These are phyloP conservation scores for Hyperoplus immaculatus DNA, from an alignment of 2,797 vertebrate species.

Conservation along the genomic window DNA sequence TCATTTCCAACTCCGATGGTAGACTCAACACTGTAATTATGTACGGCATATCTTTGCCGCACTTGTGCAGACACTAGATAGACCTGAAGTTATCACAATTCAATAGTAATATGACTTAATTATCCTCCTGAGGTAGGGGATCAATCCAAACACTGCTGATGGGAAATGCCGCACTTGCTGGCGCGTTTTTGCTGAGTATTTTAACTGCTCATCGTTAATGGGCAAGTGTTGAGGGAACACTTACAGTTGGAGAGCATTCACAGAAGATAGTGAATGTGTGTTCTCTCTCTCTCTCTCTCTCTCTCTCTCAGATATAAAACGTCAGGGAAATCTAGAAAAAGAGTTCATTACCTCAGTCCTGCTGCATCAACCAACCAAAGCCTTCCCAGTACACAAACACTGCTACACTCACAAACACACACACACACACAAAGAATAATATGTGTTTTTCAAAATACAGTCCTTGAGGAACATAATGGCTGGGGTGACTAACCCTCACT, in stretches of 20 bases:
- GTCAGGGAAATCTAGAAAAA: slow-evolving; percentile 48
- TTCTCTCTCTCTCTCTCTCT: not conserved
- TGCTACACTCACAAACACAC: no score
- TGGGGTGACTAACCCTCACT: slow-evolving; percentile 73
- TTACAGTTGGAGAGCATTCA: slow-evolving; percentile 46
- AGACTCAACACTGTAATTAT: slow-evolving; percentile 41
- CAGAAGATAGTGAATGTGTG: slow-evolving; percentile 33
- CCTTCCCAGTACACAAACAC: no score
- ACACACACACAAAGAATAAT: slow-evolving; percentile 27
- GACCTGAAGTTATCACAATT: slow-evolving; percentile 65
- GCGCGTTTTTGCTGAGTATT: slow-evolving; percentile 64
- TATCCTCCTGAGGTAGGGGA: slow-evolving; percentile 73
- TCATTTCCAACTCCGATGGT: slow-evolving; percentile 57
- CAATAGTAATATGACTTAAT: slow-evolving; percentile 80
- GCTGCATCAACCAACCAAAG: slow-evolving; percentile 13
- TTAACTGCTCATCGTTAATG: slow-evolving; percentile 64
- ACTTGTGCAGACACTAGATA: slow-evolving; percentile 47
- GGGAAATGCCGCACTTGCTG: slow-evolving; percentile 48
- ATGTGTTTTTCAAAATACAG: slow-evolving; percentile 72
- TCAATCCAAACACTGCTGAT: slow-evolving; percentile 62
- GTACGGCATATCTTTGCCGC: slow-evolving; percentile 59
- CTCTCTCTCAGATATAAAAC: slow-evolving; percentile 37
- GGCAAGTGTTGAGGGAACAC: slow-evolving; percentile 25
- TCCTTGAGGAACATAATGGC: slow-evolving; percentile 74
- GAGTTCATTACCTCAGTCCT: slow-evolving; percentile 39